A percentile compares a stretch with the other conserved stretches of the same genome.
phyloP scores from a whole-genome alignment of 2,113 vertebrate species.

The Myodes glareolus region DNA sequence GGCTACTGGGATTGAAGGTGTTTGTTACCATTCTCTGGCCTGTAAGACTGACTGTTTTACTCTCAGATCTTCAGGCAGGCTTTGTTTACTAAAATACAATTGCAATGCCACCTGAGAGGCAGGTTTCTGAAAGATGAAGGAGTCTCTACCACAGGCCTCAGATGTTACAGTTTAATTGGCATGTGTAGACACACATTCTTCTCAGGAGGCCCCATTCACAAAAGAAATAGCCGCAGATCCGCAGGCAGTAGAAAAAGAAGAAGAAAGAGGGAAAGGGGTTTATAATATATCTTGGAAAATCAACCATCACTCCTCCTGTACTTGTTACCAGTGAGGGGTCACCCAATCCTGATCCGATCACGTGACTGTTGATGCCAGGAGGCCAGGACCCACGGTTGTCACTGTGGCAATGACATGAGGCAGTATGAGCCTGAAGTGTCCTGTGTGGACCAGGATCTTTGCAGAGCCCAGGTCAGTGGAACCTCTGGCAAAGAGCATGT shows the following conservation, averaged over 20 bases:
- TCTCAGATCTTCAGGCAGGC: too few relatives aligned
- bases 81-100: too few relatives aligned
- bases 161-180: neutral
- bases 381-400: neutral
- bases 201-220: neutral
- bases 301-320: neutral
- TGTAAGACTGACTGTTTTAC: too few relatives aligned
- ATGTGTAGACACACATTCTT: neutral
- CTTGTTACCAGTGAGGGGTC: neutral
- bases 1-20: too few relatives aligned
- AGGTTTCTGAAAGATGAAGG: neutral
- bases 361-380: neutral
- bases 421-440: neutral
- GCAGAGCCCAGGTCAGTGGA: conserved; percentile 19
- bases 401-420: neutral
- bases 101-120: too few relatives aligned
- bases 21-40: too few relatives aligned
- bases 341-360: neutral
- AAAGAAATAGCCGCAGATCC: neutral
- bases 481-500: neutral
- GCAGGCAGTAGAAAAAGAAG: neutral
- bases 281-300: neutral
- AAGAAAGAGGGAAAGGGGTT: neutral
- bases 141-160: neutral
- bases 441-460: neutral